Evolutionary conservation across 1,140 invertebrate genomes (phyloP).

Genomic region (Panonychus citri): DNA sequence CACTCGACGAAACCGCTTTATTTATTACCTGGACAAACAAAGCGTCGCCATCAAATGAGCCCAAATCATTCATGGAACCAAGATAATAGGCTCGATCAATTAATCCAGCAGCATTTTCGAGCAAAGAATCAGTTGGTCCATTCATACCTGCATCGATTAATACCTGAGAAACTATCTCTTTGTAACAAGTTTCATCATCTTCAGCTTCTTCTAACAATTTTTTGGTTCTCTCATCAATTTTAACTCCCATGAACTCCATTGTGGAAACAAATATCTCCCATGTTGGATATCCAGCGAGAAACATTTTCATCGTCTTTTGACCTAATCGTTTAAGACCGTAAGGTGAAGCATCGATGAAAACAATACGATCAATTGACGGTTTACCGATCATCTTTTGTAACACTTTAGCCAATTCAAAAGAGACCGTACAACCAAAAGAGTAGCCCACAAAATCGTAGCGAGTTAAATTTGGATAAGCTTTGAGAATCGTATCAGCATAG

Average conservation of each 20-base stretch:
- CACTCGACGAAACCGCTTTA: neutral
- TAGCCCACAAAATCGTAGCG: constrained; percentile 63
- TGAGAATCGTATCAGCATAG: constrained; percentile 34
- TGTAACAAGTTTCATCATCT: neutral
- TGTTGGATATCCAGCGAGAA: neutral
- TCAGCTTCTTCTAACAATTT: neutral
- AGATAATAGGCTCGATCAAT: neutral
- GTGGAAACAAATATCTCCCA: neutral
- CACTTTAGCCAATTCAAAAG: constrained; percentile 58
- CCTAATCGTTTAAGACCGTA: neutral
- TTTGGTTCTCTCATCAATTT: neutral
- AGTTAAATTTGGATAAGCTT: neutral
- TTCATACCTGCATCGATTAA: neutral
- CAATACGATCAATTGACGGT: neutral
- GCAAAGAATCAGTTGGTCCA: neutral
- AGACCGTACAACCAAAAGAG: constrained; percentile 73
- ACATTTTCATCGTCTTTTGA: neutral
- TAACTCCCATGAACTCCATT: neutral
- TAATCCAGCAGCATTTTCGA: neutral
- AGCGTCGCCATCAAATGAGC: neutral
- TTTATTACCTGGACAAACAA: neutral
- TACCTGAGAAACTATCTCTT: neutral
- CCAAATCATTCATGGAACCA: neutral
- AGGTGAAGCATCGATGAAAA: neutral
- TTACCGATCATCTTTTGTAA: neutral